phyloP scores from a whole-genome alignment of 2,888 invertebrate species.

The Drosophila subquinaria region DNA sequence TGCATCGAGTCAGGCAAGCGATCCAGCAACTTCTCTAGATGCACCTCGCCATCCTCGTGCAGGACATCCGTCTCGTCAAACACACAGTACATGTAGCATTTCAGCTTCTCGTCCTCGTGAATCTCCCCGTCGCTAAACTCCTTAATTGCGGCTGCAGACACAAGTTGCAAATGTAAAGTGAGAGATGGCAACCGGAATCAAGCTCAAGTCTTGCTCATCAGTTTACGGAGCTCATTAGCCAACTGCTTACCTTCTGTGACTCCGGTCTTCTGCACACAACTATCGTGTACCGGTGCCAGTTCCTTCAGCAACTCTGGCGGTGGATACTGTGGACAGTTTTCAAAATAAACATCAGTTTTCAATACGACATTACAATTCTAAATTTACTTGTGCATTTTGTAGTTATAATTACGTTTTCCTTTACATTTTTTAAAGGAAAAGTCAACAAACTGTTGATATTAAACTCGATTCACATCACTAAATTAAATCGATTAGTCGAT shows the following conservation, averaged over 20 bases:
- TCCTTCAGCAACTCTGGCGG: conserved; percentile 73
- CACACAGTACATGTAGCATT: conserved; percentile 85
- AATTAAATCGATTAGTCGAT: background rate
- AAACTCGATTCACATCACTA: no score
- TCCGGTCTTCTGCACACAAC: conserved; percentile 76
- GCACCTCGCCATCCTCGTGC: conserved; percentile 84
- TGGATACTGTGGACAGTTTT: conserved; percentile 68
- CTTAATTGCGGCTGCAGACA: conserved; percentile 83
- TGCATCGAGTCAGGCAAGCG: conserved; percentile 79
- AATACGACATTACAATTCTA: no score
- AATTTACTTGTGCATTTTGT: no score
- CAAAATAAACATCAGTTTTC: background rate
- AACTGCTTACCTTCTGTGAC: conserved; percentile 77
- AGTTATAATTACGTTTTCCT: no score
- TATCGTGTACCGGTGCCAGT: conserved; percentile 72
- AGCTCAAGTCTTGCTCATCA: conserved; percentile 7
- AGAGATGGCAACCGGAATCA: conserved; percentile 38
- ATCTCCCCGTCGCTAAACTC: conserved; percentile 85
- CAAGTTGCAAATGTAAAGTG: conserved; percentile 29
- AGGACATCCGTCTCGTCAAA: conserved; percentile 84
- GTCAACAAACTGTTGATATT: no score
- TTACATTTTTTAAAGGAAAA: no score
- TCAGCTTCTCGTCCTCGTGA: conserved; percentile 84
- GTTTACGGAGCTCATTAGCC: conserved; percentile 26
- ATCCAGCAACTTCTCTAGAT: conserved; percentile 82